phyloP scores from a whole-genome alignment of 2,113 vertebrate species.

The Physeter macrocephalus region DNA sequence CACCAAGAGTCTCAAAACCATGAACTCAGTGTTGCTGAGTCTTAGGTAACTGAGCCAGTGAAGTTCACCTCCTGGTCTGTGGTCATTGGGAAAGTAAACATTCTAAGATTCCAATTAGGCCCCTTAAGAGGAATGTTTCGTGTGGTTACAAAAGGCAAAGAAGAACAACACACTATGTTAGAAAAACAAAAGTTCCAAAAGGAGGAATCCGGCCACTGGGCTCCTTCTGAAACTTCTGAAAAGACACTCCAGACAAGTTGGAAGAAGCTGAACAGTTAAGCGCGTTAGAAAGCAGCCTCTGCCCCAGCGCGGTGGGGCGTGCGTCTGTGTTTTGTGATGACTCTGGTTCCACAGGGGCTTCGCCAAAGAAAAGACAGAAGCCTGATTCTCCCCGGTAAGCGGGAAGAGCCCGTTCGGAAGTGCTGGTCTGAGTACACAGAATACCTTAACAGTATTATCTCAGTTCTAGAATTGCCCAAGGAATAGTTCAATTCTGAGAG shows the following conservation, averaged over 20 bases:
- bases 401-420: background rate
- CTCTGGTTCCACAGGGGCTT: background rate
- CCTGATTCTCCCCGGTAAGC: background rate
- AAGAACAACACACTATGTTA: background rate
- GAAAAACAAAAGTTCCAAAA: background rate
- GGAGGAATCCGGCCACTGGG: background rate
- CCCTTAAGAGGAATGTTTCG: background rate
- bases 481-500: background rate
- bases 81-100: background rate
- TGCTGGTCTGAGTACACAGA: background rate
- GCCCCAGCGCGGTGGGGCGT: accelerated
- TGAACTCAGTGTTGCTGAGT: background rate
- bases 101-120: background rate
- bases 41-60: background rate
- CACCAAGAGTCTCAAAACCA: background rate
- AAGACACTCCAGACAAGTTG: background rate
- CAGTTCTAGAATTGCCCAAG: background rate
- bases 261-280: background rate
- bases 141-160: background rate
- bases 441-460: background rate
- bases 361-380: background rate
- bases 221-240: background rate
- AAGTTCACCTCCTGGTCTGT: background rate
- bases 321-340: background rate
- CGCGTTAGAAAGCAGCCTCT: background rate